phyloP scores from a whole-genome alignment of 2,888 invertebrate species.

The Stratiomys singularior region DNA sequence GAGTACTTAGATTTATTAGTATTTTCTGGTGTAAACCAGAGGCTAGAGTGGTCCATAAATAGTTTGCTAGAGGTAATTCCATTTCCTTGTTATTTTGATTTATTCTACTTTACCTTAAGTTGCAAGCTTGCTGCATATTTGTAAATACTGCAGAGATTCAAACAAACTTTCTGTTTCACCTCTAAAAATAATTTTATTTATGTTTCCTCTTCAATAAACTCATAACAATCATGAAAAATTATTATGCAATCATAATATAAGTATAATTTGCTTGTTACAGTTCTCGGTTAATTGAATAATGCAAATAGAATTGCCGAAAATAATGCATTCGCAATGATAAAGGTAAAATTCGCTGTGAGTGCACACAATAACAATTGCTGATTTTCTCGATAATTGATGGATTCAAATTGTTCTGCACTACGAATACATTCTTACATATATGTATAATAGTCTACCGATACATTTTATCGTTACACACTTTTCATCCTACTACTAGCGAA shows the following conservation, averaged over 20 bases:
- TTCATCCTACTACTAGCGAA: not conserved
- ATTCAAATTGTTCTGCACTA: not conserved
- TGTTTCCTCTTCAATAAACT: slow-evolving; percentile 3
- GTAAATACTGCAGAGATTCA: too few species aligned
- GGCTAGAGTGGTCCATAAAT: too few species aligned
- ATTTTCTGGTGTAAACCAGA: too few species aligned
- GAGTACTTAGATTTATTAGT: too few species aligned
- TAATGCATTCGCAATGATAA: slow-evolving; percentile 15
- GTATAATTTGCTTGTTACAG: not conserved
- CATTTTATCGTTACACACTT: not conserved
- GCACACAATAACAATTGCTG: slow-evolving; percentile 44
- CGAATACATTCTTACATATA: not conserved
- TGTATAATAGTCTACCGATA: too few species aligned
- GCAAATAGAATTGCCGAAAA: slow-evolving; percentile 29
- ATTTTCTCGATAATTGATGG: not conserved
- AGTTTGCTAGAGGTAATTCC: too few species aligned
- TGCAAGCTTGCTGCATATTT: too few species aligned
- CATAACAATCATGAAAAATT: slow-evolving; percentile 34
- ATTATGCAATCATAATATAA: slow-evolving; percentile 25
- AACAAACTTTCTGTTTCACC: not conserved
- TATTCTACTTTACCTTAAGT: too few species aligned
- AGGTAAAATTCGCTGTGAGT: slow-evolving; percentile 36
- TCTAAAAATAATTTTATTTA: slow-evolving; percentile 42
- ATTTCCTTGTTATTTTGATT: too few species aligned
- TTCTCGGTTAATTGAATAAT: not conserved